Evolutionary conservation across 2,797 vertebrate genomes (phyloP).

Genomic region (Chanos chanos): DNA sequence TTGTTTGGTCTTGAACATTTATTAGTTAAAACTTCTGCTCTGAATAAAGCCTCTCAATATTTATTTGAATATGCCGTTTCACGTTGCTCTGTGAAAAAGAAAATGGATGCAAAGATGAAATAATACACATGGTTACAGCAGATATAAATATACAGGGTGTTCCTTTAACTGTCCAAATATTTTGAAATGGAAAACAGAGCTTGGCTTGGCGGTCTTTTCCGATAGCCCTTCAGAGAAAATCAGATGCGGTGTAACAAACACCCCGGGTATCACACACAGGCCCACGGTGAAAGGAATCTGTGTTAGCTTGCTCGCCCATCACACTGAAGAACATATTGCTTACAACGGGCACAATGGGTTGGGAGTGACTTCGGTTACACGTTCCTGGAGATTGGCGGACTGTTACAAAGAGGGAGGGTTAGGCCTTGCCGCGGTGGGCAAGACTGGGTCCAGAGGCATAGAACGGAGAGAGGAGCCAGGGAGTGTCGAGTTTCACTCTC

Average conservation of each 20-base stretch:
- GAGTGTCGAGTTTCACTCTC: conserved; percentile 92
- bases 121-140: too few species aligned
- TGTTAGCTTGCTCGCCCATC: conserved; percentile 76
- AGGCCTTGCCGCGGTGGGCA: conserved; percentile 52
- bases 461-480: conserved; percentile 75
- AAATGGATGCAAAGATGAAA: too few species aligned
- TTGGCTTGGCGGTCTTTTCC: not conserved
- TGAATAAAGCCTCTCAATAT: too few species aligned
- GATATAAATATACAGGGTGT: too few species aligned
- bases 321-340: conserved; percentile 81
- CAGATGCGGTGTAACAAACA: conserved; percentile 80
- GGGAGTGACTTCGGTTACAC: conserved; percentile 77
- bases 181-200: too few species aligned
- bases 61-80: too few species aligned
- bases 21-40: too few species aligned
- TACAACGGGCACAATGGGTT: conserved; percentile 76
- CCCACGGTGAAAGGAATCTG: conserved; percentile 76
- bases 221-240: conserved; percentile 68
- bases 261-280: conserved; percentile 75
- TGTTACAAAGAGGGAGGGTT: conserved; percentile 75
- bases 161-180: too few species aligned
- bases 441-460: conserved; percentile 59
- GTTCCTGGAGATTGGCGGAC: conserved; percentile 80
- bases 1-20: too few species aligned
- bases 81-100: too few species aligned